A percentile compares a stretch with the other conserved stretches of the same genome.
phyloP scores from a whole-genome alignment of 1,140 invertebrate genomes.

The Anthonomus grandis region DNA sequence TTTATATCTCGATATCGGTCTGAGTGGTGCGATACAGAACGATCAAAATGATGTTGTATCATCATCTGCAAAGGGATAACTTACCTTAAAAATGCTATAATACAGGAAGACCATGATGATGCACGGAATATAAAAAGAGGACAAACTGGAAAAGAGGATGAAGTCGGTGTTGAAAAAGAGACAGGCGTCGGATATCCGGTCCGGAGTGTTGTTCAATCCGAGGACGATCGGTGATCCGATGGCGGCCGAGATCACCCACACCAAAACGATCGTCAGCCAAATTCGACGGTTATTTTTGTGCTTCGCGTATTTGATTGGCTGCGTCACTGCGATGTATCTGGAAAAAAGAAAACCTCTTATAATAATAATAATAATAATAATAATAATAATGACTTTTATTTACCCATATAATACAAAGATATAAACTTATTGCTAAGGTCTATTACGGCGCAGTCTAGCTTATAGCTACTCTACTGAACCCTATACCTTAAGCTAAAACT shows the following conservation, averaged over 20 bases:
- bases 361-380: too few species aligned
- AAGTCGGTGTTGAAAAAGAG: constrained; percentile 98
- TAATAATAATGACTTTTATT: too few species aligned
- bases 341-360: constrained; percentile 43
- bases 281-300: constrained; percentile 96
- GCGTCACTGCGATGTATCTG: constrained; percentile 98
- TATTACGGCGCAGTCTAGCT: too few species aligned
- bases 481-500: too few species aligned
- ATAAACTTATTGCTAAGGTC: too few species aligned
- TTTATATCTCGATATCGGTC: too few species aligned
- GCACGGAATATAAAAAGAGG: constrained; percentile 99
- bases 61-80: too few species aligned
- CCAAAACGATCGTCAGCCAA: constrained; percentile 91
- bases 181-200: constrained; percentile 75
- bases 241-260: constrained; percentile 93
- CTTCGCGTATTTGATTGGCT: constrained; percentile 98
- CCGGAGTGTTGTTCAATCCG: constrained; percentile 87
- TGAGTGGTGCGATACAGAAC: too few species aligned
- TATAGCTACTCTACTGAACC: too few species aligned
- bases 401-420: too few species aligned
- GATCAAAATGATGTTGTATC: too few species aligned
- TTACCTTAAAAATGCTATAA: constrained; percentile 95
- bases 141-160: constrained; percentile 95
- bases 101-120: constrained; percentile 99
- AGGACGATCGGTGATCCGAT: constrained; percentile 97